A percentile compares a stretch with the other conserved stretches of the same genome.
Conservation (phyloP, 2,797 vertebrate species). For the Pachyuromys duprasi region DNA sequence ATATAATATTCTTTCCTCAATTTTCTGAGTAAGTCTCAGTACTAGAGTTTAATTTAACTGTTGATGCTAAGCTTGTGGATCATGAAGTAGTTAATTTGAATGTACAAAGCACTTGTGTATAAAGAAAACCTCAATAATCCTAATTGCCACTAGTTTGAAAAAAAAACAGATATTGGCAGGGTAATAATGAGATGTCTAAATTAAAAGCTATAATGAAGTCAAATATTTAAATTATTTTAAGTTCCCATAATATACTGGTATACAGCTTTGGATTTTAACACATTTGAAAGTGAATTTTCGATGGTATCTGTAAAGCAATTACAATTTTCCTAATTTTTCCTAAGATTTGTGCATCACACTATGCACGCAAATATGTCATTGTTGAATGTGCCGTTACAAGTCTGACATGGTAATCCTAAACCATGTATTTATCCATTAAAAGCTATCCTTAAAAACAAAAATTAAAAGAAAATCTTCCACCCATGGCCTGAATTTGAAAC, state of each 20-base stretch:
- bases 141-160: background rate
- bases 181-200: background rate
- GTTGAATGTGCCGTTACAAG: background rate
- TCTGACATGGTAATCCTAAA: background rate
- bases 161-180: background rate
- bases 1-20: background rate
- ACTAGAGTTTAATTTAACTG: background rate
- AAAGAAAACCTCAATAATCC: background rate
- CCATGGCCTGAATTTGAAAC: background rate
- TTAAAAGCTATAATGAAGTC: background rate
- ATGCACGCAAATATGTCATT: background rate
- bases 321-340: background rate
- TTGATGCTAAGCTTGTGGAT: background rate
- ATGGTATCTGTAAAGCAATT: background rate
- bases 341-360: rapidly evolving
- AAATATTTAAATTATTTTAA: background rate
- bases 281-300: background rate
- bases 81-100: background rate
- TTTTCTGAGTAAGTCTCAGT: background rate
- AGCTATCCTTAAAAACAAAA: background rate
- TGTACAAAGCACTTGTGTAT: background rate
- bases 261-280: background rate
- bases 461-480: background rate
- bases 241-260: rapidly evolving
- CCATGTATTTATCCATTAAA: background rate